Conservation (phyloP, 2,113 vertebrate species). For the Girardinichthys multiradiatus region DNA sequence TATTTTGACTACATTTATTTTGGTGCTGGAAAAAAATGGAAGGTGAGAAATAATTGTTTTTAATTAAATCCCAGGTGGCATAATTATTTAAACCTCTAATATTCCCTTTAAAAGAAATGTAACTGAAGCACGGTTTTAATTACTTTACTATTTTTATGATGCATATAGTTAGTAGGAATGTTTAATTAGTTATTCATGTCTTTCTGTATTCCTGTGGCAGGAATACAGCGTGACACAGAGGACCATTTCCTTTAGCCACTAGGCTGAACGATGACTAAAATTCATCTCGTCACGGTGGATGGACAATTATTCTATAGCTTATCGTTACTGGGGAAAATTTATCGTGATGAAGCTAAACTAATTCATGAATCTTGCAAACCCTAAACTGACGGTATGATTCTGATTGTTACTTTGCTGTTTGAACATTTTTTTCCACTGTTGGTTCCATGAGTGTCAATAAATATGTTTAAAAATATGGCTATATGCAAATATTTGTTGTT, state of each 20-base stretch:
- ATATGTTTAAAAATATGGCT: no score
- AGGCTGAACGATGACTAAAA: background rate
- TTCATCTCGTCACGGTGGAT: background rate
- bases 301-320: background rate
- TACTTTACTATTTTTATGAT: background rate
- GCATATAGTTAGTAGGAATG: background rate
- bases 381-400: no score
- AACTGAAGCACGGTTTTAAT: background rate
- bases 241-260: no score
- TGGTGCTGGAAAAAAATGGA: background rate
- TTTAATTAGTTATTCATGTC: no score
- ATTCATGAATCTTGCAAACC: background rate
- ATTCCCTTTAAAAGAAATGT: background rate
- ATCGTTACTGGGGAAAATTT: no score
- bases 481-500: no score
- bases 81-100: background rate
- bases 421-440: no score
- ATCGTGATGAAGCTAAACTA: background rate
- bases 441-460: no score
- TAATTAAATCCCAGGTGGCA: background rate
- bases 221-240: no score
- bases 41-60: background rate
- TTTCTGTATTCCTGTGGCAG: no score
- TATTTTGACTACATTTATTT: background rate
- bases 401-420: no score